These are phyloP conservation scores for Prunella fulvescens DNA, from an alignment of 2,113 vertebrate species.

Conservation along the genomic window DNA sequence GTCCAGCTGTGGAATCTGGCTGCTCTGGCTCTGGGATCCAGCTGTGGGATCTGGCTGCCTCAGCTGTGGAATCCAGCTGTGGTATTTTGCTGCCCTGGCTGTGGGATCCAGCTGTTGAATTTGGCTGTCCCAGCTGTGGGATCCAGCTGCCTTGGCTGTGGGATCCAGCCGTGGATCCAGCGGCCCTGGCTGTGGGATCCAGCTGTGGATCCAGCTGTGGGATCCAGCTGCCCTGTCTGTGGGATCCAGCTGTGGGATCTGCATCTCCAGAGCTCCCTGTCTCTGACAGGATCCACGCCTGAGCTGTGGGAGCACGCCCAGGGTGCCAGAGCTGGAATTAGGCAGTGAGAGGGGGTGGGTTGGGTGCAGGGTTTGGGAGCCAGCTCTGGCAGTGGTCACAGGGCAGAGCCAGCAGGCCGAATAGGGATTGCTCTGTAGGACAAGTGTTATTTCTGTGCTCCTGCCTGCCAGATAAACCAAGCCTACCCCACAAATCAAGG, in stretches of 20 bases:
- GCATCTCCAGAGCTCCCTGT: neutral
- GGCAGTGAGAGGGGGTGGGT: fast-evolving
- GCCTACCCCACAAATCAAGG: neutral
- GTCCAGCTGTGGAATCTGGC: neutral
- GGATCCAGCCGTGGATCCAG: neutral
- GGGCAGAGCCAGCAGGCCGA: neutral
- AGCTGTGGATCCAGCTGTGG: neutral
- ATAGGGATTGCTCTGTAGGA: neutral
- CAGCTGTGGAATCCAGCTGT: neutral
- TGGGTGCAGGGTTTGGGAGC: fast-evolving
- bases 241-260: neutral
- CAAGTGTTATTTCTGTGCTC: neutral
- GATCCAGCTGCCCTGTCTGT: neutral
- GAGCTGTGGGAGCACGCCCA: fast-evolving
- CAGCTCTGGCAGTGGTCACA: neutral
- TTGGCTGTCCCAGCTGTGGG: neutral
- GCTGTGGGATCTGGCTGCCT: neutral
- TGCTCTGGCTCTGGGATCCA: too few species aligned
- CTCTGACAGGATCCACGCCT: fast-evolving
- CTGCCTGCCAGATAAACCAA: neutral
- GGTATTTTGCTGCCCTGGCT: too few species aligned
- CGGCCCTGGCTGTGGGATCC: neutral
- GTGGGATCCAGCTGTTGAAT: too few species aligned
- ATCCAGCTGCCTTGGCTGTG: neutral
- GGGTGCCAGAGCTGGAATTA: fast-evolving